phyloP scores from a whole-genome alignment of 2,113 vertebrate species.

The Thinocorus orbignyianus region DNA sequence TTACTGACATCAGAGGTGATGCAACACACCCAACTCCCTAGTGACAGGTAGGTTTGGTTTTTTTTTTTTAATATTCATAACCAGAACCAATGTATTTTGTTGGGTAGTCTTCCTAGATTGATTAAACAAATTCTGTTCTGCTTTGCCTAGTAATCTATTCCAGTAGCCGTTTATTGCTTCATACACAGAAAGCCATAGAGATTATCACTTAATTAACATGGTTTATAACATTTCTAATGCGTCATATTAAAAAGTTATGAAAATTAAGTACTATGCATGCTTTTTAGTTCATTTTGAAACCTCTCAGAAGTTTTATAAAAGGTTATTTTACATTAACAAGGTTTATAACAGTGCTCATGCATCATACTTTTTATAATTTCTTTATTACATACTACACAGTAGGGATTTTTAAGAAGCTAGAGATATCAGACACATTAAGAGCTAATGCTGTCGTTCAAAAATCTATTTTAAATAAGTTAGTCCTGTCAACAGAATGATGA shows the following conservation, averaged over 20 bases:
- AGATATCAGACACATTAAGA: conserved; percentile 44
- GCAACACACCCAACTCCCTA: not conserved
- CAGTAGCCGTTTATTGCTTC: conserved; percentile 67
- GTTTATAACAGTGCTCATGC: conserved; percentile 41
- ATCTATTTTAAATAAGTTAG: conserved; percentile 26
- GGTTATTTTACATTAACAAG: conserved; percentile 69
- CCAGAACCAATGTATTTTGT: not conserved
- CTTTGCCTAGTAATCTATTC: conserved; percentile 71
- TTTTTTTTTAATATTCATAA: not conserved
- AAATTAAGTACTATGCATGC: conserved; percentile 71
- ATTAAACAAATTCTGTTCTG: conserved; percentile 63
- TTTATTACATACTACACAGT: conserved; percentile 37
- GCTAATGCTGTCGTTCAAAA: conserved; percentile 25
- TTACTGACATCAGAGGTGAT: not conserved
- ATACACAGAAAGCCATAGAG: conserved; percentile 69
- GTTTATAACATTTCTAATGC: conserved; percentile 75
- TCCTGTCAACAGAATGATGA: conserved; percentile 11
- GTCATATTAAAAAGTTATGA: conserved; percentile 77
- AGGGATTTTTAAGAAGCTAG: conserved; percentile 43
- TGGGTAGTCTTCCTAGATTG: not conserved
- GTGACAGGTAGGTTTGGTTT: not conserved
- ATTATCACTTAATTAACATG: conserved; percentile 77
- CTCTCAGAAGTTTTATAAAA: conserved; percentile 64
- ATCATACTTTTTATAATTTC: conserved; percentile 54
- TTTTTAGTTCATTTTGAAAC: conserved; percentile 69